These are phyloP conservation scores for Brachystomella parvula DNA, from an alignment of 1,140 invertebrate genomes.

Conservation along the genomic window DNA sequence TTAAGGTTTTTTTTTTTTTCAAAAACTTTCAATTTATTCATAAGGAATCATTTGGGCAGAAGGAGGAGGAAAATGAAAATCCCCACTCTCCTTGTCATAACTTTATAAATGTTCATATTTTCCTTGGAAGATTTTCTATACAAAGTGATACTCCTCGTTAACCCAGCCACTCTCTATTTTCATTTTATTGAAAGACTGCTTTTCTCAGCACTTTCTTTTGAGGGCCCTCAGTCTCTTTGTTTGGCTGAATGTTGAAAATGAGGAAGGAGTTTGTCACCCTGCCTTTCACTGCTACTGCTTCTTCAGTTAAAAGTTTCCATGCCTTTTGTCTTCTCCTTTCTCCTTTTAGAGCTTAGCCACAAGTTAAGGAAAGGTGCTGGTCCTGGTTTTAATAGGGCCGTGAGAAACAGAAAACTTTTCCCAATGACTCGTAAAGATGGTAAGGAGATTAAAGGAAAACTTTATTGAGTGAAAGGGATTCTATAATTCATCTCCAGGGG, in stretches of 20 bases:
- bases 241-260: slow-evolving; percentile 2
- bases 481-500: no score
- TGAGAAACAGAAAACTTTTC: no score
- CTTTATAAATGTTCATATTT: slow-evolving; percentile 11
- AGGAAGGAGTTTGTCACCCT: not conserved
- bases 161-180: not conserved
- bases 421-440: no score
- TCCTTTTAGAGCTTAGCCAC: no score
- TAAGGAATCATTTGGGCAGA: no score
- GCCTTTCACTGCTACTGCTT: not conserved
- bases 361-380: no score
- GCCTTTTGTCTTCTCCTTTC: not conserved
- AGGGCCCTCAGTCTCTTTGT: no score
- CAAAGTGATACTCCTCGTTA: no score
- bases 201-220: not conserved
- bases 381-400: no score
- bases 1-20: slow-evolving; percentile 21
- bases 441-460: no score
- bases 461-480: no score
- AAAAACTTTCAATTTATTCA: not conserved
- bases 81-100: not conserved
- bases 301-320: not conserved
- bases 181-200: not conserved
- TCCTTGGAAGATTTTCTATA: no score
- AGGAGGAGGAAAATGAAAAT: not conserved